Percentiles rank a stretch among this genome's conserved stretches.
Evolutionary conservation across 2,797 vertebrate genomes (phyloP).

Genomic region (Helostoma temminkii): DNA sequence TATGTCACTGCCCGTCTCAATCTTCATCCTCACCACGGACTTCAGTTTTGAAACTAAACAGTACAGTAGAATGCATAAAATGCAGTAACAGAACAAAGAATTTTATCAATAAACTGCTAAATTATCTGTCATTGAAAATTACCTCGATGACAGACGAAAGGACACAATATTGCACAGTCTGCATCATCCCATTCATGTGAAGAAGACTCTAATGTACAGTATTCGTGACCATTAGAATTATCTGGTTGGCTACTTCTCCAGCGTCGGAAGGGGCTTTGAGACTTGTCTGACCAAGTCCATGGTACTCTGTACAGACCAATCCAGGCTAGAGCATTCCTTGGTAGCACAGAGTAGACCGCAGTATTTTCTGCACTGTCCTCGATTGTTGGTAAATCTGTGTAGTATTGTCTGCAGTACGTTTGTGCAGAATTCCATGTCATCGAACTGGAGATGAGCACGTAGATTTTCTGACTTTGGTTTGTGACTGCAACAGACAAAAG

Average conservation of each 20-base stretch:
- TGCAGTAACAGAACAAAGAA: too few relatives aligned
- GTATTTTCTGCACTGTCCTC: neutral
- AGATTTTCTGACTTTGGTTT: neutral
- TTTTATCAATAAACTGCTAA: neutral
- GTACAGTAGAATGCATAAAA: neutral
- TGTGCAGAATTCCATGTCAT: neutral
- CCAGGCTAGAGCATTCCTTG: fast-evolving
- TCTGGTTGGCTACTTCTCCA: fast-evolving
- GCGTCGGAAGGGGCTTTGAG: neutral
- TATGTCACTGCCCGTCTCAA: neutral
- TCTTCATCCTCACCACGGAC: neutral
- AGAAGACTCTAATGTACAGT: fast-evolving
- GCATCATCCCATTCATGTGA: neutral
- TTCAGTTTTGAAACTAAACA: neutral
- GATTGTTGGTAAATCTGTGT: slow-evolving; percentile 12
- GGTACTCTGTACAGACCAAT: slow-evolving; percentile 22
- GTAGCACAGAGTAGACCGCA: fast-evolving
- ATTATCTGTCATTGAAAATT: neutral
- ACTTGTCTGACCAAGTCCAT: slow-evolving; percentile 25
- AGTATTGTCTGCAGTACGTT: slow-evolving; percentile 10
- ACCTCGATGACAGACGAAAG: slow-evolving; percentile 31
- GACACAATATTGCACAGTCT: fast-evolving
- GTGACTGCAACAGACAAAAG: neutral
- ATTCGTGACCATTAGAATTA: fast-evolving
- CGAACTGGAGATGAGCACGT: fast-evolving